Percentiles rank a stretch among this genome's conserved stretches.
Evolutionary conservation across 23 tunicate species (phyloP).

Genomic region (Trididemnum miniatum): DNA sequence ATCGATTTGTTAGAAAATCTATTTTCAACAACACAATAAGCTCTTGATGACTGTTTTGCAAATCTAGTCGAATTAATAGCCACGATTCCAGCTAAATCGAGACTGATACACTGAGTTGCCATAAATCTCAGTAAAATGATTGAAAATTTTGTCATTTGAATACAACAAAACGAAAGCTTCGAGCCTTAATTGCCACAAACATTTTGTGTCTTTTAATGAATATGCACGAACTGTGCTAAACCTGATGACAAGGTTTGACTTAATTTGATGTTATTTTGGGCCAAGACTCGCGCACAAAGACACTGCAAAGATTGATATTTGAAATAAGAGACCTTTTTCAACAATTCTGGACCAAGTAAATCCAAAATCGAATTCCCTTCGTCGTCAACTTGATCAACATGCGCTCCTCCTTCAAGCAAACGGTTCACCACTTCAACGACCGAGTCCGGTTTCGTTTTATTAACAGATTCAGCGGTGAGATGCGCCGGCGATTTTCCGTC

Average conservation of each 20-base stretch:
- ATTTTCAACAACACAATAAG: too few species aligned
- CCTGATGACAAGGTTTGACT: background rate
- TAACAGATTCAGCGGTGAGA: conserved; percentile 54
- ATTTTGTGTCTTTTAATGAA: background rate
- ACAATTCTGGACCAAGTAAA: conserved; percentile 12
- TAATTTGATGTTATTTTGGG: background rate
- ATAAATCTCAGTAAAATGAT: too few species aligned
- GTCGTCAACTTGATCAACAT: conserved; percentile 47
- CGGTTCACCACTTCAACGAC: conserved; percentile 36
- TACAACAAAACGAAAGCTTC: background rate
- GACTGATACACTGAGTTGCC: too few species aligned
- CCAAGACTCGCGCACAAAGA: conserved; percentile 61
- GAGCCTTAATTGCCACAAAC: background rate
- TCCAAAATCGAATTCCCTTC: conserved; percentile 36
- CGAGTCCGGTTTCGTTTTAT: conserved; percentile 14
- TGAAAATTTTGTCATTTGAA: background rate
- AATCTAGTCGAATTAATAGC: too few species aligned
- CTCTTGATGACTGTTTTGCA: too few species aligned
- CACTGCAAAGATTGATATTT: conserved; percentile 60
- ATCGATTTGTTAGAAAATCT: too few species aligned
- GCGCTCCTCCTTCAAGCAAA: conserved; percentile 45
- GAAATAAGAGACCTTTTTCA: conserved; percentile 24
- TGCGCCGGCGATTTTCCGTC: conserved; percentile 74
- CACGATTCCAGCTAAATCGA: too few species aligned
- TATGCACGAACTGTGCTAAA: background rate